Evolutionary conservation across 92 coral and sea anemone genomes (phyloP), one percentile per base, ranked within the genome.

Genomic region (Nematostella vectensis): DNA sequence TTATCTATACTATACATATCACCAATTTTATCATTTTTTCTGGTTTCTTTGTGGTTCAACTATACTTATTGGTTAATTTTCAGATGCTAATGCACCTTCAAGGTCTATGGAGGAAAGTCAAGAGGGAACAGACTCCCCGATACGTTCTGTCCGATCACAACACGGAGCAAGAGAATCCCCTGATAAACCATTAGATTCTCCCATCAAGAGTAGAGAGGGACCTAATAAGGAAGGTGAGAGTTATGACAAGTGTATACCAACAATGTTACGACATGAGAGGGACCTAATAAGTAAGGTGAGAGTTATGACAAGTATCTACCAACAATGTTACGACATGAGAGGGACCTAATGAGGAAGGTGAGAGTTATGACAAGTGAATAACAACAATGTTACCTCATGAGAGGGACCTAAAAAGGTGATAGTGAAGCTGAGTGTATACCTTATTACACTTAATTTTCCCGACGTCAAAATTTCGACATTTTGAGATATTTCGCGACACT

Each of bases 391-490:
- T n/a, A n/a, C n/a, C n/a, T n/a, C n/a, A n/a, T n/a, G 72, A 24
- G 72, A 66, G 21, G 60, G 63, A 26, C 45, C 47, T 39, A n/a
- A 51, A 61, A 65, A 66, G 72, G 72, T 65, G 13, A 26, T 30
- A n/a, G 3, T 15, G 30, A 2, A 15, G 2, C 6, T 15, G 18
- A 4, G 51, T 45, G 23, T 45, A 6, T 19, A 17, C 51, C 42
- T n/a, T n/a, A n/a, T n/a, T n/a, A n/a, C n/a, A n/a, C n/a, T n/a
- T n/a, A n/a, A n/a, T n/a, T n/a, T n/a, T n/a, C n/a, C n/a, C n/a
- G n/a, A n/a, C n/a, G n/a, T n/a, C n/a, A n/a, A n/a, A n/a, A n/a
- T n/a, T n/a, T n/a, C n/a, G n/a, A n/a, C n/a, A n/a, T n/a, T n/a
- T n/a, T n/a, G n/a, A n/a, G n/a, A n/a, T n/a, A n/a, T n/a, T n/a